A percentile compares a stretch with the other conserved stretches of the same genome.
These are phyloP conservation scores for Drosophila macrospina DNA, from an alignment of 2,888 invertebrate genomes.

Conservation along the genomic window DNA sequence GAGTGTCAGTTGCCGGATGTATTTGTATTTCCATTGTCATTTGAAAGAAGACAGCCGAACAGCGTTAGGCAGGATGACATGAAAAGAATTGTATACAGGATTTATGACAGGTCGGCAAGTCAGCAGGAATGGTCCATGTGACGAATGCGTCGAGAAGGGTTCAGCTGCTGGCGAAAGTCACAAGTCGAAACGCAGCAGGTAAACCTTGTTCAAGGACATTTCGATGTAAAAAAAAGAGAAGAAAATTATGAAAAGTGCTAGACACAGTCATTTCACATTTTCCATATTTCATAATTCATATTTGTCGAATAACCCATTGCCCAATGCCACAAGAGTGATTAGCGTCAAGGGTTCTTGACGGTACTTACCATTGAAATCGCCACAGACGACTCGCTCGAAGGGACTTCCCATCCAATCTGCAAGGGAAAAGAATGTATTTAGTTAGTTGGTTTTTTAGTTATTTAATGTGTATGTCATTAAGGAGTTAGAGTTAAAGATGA, in stretches of 20 bases:
- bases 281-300: constrained; percentile 57
- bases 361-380: constrained; percentile 94
- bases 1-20: constrained; percentile 37
- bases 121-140: constrained; percentile 61
- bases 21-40: constrained; percentile 39
- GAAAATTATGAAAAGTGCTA: constrained; percentile 27
- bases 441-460: constrained; percentile 10
- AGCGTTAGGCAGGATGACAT: constrained; percentile 3
- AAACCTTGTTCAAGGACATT: constrained; percentile 61
- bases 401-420: constrained; percentile 98
- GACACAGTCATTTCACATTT: constrained; percentile 7
- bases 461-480: constrained; percentile 26
- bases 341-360: constrained; percentile 50
- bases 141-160: constrained; percentile 68
- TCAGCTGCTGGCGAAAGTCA: constrained; percentile 40
- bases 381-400: constrained; percentile 97
- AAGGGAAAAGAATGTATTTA: constrained; percentile 50
- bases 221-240: constrained; percentile 39
- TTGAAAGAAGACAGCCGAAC: constrained; percentile 33
- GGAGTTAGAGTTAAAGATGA: constrained; percentile 23
- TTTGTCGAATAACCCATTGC: constrained; percentile 66
- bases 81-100: constrained; percentile 28
- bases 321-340: constrained; percentile 69
- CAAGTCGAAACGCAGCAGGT: constrained; percentile 54
- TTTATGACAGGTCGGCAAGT: constrained; percentile 65